Conservation (phyloP, 2,888 invertebrate species). For the Gari tellinella region DNA sequence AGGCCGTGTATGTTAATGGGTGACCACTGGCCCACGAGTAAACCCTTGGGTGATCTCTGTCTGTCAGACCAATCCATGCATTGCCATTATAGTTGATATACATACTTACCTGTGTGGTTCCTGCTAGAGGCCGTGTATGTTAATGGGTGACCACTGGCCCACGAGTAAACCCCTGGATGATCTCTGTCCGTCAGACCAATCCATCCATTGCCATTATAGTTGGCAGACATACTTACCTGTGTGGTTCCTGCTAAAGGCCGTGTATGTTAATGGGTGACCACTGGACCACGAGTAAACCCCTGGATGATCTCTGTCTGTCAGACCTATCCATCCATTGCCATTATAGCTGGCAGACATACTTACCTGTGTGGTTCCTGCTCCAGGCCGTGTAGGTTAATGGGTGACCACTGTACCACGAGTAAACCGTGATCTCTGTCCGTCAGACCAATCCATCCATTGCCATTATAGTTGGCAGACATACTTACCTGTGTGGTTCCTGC, state of each 20-base stretch:
- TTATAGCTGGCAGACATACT: constrained; percentile 22
- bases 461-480: constrained; percentile 28
- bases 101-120: constrained; percentile 74
- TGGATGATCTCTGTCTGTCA: constrained; percentile 57
- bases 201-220: constrained; percentile 68
- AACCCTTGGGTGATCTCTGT: no score
- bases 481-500: constrained; percentile 73
- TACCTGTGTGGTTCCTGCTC: constrained; percentile 74
- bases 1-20: no score
- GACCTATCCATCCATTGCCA: constrained; percentile 72
- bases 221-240: constrained; percentile 73
- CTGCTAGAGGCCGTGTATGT: constrained; percentile 70
- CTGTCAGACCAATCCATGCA: no score
- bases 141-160: constrained; percentile 61
- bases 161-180: constrained; percentile 62
- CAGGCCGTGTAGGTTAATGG: constrained; percentile 68
- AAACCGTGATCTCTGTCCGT: constrained; percentile 51
- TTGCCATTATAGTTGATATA: no score
- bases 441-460: constrained; percentile 74
- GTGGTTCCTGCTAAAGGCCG: constrained; percentile 71
- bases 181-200: constrained; percentile 67
- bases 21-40: no score
- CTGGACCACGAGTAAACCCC: constrained; percentile 68
- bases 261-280: constrained; percentile 60
- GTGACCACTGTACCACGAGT: constrained; percentile 65